Evolutionary conservation across 2,888 invertebrate species (phyloP).

Genomic region (Andrena camellia): DNA sequence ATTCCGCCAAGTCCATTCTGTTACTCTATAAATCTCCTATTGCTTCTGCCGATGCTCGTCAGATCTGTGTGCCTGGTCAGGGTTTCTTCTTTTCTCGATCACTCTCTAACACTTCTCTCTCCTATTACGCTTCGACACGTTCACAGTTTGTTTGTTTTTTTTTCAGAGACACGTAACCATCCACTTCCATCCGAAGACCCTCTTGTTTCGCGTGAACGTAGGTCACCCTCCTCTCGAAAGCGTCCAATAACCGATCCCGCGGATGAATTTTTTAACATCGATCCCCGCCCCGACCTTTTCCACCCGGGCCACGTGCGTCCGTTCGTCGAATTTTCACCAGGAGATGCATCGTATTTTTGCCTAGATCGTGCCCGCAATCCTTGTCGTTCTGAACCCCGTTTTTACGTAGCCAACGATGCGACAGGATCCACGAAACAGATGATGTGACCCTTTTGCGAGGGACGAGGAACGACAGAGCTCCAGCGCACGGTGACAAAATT

Average conservation of each 20-base stretch:
- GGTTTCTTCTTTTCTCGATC: conserved; percentile 34
- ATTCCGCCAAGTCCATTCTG: neutral
- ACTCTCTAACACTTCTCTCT: conserved; percentile 43
- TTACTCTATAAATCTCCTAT: conserved; percentile 30
- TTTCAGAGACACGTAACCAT: conserved; percentile 48
- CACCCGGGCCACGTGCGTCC: neutral
- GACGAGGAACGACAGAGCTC: neutral
- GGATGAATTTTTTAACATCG: conserved; percentile 22
- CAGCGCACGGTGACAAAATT: neutral
- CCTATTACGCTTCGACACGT: conserved; percentile 53
- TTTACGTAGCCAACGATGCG: conserved; percentile 2
- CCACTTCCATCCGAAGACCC: conserved; percentile 41
- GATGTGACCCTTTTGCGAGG: too few species aligned
- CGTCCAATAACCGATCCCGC: conserved; percentile 24
- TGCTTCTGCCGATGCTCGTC: conserved; percentile 57
- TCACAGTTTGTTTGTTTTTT: too few species aligned
- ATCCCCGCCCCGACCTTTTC: neutral
- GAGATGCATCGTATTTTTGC: conserved; percentile 2
- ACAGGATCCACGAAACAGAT: neutral
- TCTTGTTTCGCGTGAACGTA: conserved; percentile 32
- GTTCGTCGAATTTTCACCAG: conserved; percentile 16
- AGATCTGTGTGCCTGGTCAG: conserved; percentile 52
- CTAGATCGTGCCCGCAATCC: neutral
- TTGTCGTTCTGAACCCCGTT: neutral
- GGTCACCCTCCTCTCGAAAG: conserved; percentile 39